phyloP scores from a whole-genome alignment of 2,888 invertebrate genomes.

The Venustoraphidia nigricollis region DNA sequence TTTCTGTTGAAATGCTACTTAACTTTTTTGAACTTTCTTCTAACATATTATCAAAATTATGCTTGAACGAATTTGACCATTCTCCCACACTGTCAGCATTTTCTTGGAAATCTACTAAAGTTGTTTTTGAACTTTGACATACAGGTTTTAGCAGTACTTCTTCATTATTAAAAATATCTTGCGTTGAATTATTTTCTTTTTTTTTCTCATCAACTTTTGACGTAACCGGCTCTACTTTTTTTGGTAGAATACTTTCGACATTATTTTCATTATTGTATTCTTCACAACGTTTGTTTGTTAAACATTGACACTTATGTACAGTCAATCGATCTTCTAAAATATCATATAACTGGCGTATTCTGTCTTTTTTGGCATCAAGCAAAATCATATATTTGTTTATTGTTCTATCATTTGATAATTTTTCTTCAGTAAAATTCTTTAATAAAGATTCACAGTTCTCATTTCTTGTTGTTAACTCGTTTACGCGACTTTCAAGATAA shows the following conservation, averaged over 20 bases:
- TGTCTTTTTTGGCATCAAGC: conserved; percentile 24
- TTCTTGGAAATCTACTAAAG: no score
- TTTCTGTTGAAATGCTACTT: background rate
- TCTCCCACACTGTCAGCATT: no score
- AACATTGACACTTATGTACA: background rate
- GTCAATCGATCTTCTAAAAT: conserved; percentile 15
- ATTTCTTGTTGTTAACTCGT: no score
- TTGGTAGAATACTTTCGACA: background rate
- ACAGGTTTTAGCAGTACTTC: background rate
- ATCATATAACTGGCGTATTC: conserved; percentile 22
- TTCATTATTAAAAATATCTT: no score
- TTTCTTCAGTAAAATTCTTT: background rate
- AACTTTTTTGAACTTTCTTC: no score
- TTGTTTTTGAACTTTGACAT: background rate
- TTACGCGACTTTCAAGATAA: no score
- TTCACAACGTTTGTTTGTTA: background rate
- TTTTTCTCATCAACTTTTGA: background rate
- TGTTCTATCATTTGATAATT: conserved; percentile 17
- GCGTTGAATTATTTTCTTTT: no score
- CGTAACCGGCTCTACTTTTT: background rate
- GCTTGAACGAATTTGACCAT: no score
- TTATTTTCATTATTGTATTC: background rate
- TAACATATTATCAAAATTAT: no score
- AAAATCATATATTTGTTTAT: conserved; percentile 20
- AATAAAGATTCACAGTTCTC: no score